Conservation (phyloP, 2,113 vertebrate genomes). For the Hyla sarda region DNA sequence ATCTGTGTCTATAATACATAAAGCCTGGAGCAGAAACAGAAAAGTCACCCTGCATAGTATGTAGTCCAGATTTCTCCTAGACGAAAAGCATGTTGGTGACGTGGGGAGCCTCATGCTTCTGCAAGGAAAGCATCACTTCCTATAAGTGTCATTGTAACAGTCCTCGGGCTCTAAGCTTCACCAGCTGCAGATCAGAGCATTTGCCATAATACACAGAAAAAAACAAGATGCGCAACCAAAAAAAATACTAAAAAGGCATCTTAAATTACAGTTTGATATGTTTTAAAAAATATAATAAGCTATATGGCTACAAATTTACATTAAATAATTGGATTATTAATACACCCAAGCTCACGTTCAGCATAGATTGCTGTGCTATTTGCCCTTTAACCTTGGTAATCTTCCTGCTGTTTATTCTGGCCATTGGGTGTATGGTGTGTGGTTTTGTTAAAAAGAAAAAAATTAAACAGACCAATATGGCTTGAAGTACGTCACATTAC, state of each 20-base stretch:
- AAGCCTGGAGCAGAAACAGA: conserved; percentile 15
- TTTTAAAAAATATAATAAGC: no score
- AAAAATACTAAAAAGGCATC: background rate
- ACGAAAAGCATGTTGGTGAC: background rate
- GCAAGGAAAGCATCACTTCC: conserved; percentile 29
- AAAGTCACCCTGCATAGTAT: background rate
- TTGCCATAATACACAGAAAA: background rate
- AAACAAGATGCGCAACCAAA: background rate
- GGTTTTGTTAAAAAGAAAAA: no score
- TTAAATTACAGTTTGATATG: background rate
- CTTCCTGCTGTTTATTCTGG: no score
- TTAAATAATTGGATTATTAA: no score
- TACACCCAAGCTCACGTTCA: no score
- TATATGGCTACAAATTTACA: no score
- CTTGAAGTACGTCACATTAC: no score
- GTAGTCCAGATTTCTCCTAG: background rate
- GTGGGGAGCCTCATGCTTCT: background rate
- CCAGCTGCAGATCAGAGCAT: conserved; percentile 4
- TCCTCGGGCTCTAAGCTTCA: background rate
- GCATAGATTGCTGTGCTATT: no score
- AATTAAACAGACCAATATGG: no score
- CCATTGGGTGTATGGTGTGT: no score
- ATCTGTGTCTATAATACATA: background rate
- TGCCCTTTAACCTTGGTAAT: no score
- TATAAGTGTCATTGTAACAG: background rate